Percentiles rank a stretch among this genome's conserved stretches.
These are phyloP conservation scores for Psylliodes chrysocephalus DNA, from an alignment of 2,888 invertebrate genomes.

Conservation along the genomic window DNA sequence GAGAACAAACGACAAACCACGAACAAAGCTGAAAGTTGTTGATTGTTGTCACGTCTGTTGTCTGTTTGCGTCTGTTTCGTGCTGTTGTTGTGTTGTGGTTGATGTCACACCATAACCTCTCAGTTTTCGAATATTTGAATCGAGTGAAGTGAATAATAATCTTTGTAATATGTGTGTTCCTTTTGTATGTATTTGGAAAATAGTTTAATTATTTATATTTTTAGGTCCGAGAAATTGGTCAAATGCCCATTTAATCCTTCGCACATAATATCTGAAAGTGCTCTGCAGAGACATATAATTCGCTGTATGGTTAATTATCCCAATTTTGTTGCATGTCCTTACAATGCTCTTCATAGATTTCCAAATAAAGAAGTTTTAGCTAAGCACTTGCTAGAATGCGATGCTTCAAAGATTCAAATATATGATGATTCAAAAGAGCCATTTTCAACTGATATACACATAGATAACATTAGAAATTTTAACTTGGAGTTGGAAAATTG, in stretches of 20 bases:
- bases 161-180: no score
- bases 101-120: no score
- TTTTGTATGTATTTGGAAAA: no score
- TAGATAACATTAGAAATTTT: conserved; percentile 44
- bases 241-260: conserved; percentile 58
- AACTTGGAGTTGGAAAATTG: conserved; percentile 53
- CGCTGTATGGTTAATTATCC: conserved; percentile 60
- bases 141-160: no score
- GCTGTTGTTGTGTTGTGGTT: no score
- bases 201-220: no score
- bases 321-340: conserved; percentile 56
- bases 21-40: no score
- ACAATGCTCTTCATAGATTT: conserved; percentile 58
- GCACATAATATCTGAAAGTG: conserved; percentile 53
- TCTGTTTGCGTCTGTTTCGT: no score
- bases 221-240: conserved; percentile 41
- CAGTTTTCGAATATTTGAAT: no score
- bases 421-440: no score
- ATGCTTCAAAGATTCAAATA: conserved; percentile 45
- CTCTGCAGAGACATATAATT: conserved; percentile 58
- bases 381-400: conserved; percentile 54
- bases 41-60: no score
- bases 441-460: conserved; percentile 38
- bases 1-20: no score
- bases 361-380: conserved; percentile 49